A percentile compares a stretch with the other conserved stretches of the same genome.
Evolutionary conservation across 2,888 invertebrate species (phyloP).

Genomic region (Yponomeuta cagnagella): DNA sequence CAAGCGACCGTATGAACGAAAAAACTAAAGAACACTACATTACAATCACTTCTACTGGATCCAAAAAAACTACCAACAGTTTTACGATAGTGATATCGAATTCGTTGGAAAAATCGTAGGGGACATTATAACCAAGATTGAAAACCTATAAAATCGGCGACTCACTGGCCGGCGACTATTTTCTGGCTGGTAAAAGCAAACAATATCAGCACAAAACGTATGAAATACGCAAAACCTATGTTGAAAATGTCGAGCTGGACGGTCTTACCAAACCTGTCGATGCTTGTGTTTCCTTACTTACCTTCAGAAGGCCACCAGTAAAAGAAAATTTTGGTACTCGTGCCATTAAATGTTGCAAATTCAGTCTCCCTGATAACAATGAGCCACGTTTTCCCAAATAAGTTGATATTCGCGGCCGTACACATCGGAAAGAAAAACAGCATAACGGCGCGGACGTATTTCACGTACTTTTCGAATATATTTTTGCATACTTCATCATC

Average conservation of each 20-base stretch:
- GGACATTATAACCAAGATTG: too few relatives aligned
- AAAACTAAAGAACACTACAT: background rate
- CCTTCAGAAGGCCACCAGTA: conserved; percentile 30
- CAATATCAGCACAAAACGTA: too few relatives aligned
- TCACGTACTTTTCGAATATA: conserved; percentile 9
- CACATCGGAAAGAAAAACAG: conserved; percentile 10
- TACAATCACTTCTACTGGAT: too few relatives aligned
- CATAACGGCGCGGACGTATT: conserved; percentile 10
- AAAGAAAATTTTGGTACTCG: background rate
- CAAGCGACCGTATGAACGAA: background rate
- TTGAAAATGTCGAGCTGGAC: too few relatives aligned
- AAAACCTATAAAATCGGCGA: too few relatives aligned
- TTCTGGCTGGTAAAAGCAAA: too few relatives aligned
- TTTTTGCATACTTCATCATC: conserved; percentile 2
- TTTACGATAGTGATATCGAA: too few relatives aligned
- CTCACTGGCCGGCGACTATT: too few relatives aligned
- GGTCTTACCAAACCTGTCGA: background rate
- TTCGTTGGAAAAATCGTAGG: too few relatives aligned
- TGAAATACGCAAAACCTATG: too few relatives aligned
- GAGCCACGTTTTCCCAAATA: conserved; percentile 3
- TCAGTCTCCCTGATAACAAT: background rate
- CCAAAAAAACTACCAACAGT: too few relatives aligned
- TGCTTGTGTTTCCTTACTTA: background rate
- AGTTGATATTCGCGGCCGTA: background rate
- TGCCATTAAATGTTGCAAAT: background rate